Evolutionary conservation across 2,113 vertebrate genomes (phyloP).

Genomic region (Myxocyprinus asiaticus): DNA sequence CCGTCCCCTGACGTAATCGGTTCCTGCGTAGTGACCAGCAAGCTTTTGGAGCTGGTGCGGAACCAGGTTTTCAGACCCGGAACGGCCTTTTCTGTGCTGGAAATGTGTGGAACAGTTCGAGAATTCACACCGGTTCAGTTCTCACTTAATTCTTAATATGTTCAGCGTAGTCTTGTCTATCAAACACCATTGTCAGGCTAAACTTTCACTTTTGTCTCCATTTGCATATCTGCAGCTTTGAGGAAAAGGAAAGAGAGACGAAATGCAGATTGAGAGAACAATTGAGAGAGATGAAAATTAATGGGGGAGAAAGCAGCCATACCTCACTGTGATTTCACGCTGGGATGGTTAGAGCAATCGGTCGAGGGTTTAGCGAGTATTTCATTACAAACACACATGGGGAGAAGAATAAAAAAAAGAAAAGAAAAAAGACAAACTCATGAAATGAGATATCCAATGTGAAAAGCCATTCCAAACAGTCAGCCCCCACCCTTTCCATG

Average conservation of each 20-base stretch:
- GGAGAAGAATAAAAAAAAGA: constrained; percentile 44
- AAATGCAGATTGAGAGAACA: not conserved
- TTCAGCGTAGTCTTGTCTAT: not conserved
- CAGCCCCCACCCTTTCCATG: constrained; percentile 18
- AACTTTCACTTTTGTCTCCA: constrained; percentile 36
- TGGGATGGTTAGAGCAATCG: constrained; percentile 76
- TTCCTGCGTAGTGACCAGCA: no score
- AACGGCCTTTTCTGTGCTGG: no score
- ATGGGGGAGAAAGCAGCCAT: constrained; percentile 55
- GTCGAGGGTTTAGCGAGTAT: constrained; percentile 61
- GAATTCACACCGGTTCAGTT: no score
- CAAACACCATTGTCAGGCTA: not conserved
- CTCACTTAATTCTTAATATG: no score
- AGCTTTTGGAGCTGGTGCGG: no score
- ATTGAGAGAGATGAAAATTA: not conserved
- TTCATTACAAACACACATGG: constrained; percentile 51
- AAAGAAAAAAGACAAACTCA: constrained; percentile 46
- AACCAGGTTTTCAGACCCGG: no score
- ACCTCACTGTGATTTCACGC: constrained; percentile 91
- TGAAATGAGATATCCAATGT: constrained; percentile 49
- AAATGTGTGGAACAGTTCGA: no score
- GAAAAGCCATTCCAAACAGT: constrained; percentile 43
- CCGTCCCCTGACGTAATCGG: no score
- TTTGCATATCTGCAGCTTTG: constrained; percentile 24
- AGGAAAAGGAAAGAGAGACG: not conserved